A percentile compares a stretch with the other conserved stretches of the same genome.
Evolutionary conservation across 2,888 invertebrate genomes (phyloP).

Genomic region (Athetis lepigone): DNA sequence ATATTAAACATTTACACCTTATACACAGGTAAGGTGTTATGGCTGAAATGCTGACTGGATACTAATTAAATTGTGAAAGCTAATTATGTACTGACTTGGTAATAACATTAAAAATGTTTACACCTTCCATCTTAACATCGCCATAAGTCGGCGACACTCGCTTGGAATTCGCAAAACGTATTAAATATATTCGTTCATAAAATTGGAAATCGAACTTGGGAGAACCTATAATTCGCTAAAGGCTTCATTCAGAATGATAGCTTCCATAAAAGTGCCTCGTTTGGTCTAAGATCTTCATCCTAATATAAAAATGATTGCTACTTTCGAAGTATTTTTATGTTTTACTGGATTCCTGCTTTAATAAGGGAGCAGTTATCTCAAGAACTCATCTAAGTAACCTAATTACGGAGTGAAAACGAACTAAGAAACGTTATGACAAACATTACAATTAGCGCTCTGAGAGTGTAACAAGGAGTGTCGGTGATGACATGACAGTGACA

Average conservation of each 20-base stretch:
- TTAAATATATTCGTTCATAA: slow-evolving; percentile 1
- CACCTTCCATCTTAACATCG: not conserved
- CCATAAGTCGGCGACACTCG: not conserved
- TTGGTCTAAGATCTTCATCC: too few species aligned
- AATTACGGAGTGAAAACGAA: slow-evolving; percentile 27
- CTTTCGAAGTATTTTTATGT: too few species aligned
- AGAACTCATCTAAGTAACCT: not conserved
- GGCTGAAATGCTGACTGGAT: not conserved
- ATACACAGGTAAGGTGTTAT: not conserved
- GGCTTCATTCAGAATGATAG: too few species aligned
- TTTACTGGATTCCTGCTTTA: too few species aligned
- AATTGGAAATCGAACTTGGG: not conserved
- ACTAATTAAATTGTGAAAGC: slow-evolving; percentile 8
- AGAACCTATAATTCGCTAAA: not conserved
- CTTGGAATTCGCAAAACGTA: slow-evolving; percentile 4
- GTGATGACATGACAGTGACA: not conserved
- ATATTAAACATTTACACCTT: not conserved
- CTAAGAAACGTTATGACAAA: slow-evolving; percentile 5
- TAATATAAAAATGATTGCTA: too few species aligned
- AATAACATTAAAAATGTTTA: not conserved
- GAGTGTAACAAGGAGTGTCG: slow-evolving; percentile 26
- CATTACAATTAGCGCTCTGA: slow-evolving; percentile 33
- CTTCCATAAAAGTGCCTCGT: too few species aligned
- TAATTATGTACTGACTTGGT: slow-evolving; percentile 2
- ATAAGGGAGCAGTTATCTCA: not conserved